These are phyloP conservation scores for Limnephilus lunatus DNA, from an alignment of 2,888 invertebrate genomes.

Conservation along the genomic window DNA sequence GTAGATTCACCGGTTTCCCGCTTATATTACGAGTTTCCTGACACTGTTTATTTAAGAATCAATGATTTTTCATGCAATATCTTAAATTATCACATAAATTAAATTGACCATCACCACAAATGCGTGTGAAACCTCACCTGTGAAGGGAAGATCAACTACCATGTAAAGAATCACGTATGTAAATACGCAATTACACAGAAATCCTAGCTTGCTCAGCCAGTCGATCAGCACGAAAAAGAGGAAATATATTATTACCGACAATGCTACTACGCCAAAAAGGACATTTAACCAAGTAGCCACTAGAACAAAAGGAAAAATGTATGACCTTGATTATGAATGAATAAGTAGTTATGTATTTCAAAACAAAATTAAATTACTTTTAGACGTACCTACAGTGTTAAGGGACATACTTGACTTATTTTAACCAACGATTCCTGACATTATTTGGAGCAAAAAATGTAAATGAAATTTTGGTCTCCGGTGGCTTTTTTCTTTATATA, in stretches of 20 bases:
- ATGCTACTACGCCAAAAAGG: conserved; percentile 58
- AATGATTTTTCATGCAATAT: neutral
- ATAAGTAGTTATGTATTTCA: neutral
- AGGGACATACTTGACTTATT: too few relatives aligned
- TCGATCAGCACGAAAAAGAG: conserved; percentile 10
- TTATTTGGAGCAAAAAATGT: too few relatives aligned
- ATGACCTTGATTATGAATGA: neutral
- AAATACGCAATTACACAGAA: conserved; percentile 23
- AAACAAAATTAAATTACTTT: neutral
- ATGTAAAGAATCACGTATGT: neutral
- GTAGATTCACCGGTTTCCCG: too few relatives aligned
- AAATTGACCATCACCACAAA: conserved; percentile 19
- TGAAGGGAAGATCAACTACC: conserved; percentile 35
- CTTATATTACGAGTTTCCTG: too few relatives aligned
- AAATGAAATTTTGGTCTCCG: too few relatives aligned
- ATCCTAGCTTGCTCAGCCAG: conserved; percentile 20
- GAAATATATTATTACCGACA: neutral
- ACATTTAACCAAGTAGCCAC: conserved; percentile 15
- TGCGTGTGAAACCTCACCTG: neutral
- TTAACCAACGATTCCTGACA: too few relatives aligned
- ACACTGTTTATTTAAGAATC: neutral
- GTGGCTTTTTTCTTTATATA: too few relatives aligned
- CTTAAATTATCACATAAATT: neutral
- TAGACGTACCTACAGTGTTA: too few relatives aligned
- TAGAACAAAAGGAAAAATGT: conserved; percentile 37